These are phyloP conservation scores for Solen grandis DNA, from an alignment of 1,140 invertebrate genomes.

Conservation along the genomic window DNA sequence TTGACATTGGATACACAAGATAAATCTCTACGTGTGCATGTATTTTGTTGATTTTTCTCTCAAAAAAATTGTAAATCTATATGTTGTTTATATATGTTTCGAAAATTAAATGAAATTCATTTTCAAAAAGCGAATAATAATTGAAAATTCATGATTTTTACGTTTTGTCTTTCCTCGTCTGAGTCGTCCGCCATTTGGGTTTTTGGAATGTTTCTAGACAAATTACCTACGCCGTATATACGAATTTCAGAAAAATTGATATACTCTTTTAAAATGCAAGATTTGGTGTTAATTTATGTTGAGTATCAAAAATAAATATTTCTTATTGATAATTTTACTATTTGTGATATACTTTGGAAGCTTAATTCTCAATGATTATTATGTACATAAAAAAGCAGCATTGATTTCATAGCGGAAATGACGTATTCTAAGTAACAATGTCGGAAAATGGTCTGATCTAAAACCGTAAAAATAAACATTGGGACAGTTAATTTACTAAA, in stretches of 20 bases:
- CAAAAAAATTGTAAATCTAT: neutral
- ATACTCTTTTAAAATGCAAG: neutral
- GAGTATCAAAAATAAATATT: neutral
- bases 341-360: neutral
- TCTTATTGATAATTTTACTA: neutral
- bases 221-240: neutral
- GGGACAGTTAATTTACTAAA: neutral
- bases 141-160: neutral
- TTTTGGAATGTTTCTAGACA: constrained; percentile 27
- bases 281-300: neutral
- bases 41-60: neutral
- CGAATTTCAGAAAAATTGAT: neutral
- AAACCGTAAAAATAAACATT: neutral
- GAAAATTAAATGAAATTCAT: neutral
- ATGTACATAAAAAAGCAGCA: neutral
- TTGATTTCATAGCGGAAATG: neutral
- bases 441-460: neutral
- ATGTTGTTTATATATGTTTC: neutral
- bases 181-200: constrained; percentile 55
- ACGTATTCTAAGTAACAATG: neutral
- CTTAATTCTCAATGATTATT: neutral
- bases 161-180: constrained; percentile 53
- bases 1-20: constrained; percentile 38
- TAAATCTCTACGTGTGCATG: neutral
- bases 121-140: neutral